These are phyloP conservation scores for Metaphire vulgaris DNA, from an alignment of 1,140 invertebrate species.

Conservation along the genomic window DNA sequence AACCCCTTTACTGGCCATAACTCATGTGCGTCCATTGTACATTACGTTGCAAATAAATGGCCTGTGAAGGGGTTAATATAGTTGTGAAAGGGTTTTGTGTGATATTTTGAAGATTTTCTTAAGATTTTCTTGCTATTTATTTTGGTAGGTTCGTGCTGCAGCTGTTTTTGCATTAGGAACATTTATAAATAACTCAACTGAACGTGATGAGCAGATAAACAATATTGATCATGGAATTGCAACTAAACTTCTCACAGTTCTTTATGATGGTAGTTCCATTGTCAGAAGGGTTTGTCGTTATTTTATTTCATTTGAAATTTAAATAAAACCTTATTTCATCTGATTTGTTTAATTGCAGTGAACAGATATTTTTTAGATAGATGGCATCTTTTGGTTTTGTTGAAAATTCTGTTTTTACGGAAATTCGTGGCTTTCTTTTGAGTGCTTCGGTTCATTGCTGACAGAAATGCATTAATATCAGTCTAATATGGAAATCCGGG, in stretches of 20 bases:
- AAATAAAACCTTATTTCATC: conserved; percentile 1
- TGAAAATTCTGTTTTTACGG: conserved; percentile 23
- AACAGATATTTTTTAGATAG: background rate
- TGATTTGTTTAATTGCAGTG: conserved; percentile 4
- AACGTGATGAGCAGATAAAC: conserved; percentile 83
- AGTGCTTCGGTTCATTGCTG: too few species aligned
- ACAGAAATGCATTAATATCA: too few species aligned
- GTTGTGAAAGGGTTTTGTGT: too few species aligned
- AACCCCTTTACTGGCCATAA: too few species aligned
- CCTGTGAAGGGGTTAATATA: too few species aligned
- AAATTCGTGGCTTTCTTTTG: too few species aligned
- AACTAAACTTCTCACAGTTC: conserved; percentile 70
- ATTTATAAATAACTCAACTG: conserved; percentile 69
- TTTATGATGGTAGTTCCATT: conserved; percentile 75
- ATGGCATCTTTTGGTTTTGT: background rate
- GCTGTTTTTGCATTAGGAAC: conserved; percentile 86
- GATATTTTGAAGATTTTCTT: too few species aligned
- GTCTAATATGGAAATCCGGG: too few species aligned
- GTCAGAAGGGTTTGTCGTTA: conserved; percentile 70
- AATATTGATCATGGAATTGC: conserved; percentile 85
- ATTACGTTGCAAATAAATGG: too few species aligned
- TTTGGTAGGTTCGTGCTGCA: conserved; percentile 69
- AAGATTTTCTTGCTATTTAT: conserved; percentile 2
- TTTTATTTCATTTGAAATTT: background rate
- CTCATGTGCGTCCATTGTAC: too few species aligned